phyloP scores from a whole-genome alignment of 2,888 invertebrate species.

The Machimus rusticus region DNA sequence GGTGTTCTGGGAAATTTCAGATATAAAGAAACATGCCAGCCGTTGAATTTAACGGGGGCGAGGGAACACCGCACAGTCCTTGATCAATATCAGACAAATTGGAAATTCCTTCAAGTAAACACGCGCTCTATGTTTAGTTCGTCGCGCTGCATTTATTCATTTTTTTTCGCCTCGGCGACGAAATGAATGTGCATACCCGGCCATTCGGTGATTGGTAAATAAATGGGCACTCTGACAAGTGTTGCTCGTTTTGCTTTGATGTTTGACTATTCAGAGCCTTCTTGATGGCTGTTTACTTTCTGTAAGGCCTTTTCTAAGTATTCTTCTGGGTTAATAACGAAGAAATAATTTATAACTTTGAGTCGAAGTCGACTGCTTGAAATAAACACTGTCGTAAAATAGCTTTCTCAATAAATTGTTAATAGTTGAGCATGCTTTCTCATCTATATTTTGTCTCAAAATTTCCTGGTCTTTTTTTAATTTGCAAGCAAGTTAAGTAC shows the following conservation, averaged over 20 bases:
- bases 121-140: not conserved
- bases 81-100: constrained; percentile 22
- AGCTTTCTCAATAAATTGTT: not conserved
- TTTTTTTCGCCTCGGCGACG: not conserved
- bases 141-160: not conserved
- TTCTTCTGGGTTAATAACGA: not conserved
- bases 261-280: not conserved
- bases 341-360: not conserved
- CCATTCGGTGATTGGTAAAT: not conserved
- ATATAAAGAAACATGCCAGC: not conserved
- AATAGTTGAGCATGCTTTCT: not conserved
- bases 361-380: not conserved
- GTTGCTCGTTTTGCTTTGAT: not conserved
- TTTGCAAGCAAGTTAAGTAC: too few relatives aligned
- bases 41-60: not conserved
- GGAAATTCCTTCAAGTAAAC: constrained; percentile 5
- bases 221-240: not conserved
- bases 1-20: not conserved
- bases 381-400: not conserved
- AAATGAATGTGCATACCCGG: not conserved
- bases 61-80: not conserved
- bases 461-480: not conserved
- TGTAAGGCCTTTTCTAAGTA: not conserved
- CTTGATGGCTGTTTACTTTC: not conserved
- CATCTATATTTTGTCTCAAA: not conserved